phyloP scores from a whole-genome alignment of 1,140 invertebrate species.

The Orussus abietinus region DNA sequence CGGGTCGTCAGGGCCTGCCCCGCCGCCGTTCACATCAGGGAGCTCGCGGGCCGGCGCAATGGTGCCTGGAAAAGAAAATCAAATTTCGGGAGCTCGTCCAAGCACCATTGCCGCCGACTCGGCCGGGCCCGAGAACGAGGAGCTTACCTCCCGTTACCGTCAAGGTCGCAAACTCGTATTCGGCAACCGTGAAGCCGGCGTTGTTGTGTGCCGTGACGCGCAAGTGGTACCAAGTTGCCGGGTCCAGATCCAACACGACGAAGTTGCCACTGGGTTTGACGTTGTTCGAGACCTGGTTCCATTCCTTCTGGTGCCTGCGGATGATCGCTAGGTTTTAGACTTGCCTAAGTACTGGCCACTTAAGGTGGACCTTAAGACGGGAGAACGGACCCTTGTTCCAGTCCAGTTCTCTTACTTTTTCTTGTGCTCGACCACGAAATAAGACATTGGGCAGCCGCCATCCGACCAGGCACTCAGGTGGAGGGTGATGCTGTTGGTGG shows the following conservation, averaged over 20 bases:
- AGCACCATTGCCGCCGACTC: slow-evolving; percentile 51
- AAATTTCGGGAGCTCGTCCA: slow-evolving; percentile 23
- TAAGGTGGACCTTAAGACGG: too few relatives aligned
- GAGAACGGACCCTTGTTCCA: too few relatives aligned
- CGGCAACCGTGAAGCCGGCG: slow-evolving; percentile 88
- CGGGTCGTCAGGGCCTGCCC: slow-evolving; percentile 68
- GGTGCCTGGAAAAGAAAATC: slow-evolving; percentile 82
- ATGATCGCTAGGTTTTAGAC: too few relatives aligned
- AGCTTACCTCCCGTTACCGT: slow-evolving; percentile 86
- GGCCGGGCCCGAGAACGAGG: slow-evolving; percentile 18
- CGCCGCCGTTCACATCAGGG: slow-evolving; percentile 62
- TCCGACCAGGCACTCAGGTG: slow-evolving; percentile 91
- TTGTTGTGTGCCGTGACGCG: slow-evolving; percentile 93
- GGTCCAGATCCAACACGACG: slow-evolving; percentile 85
- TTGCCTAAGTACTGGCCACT: too few relatives aligned
- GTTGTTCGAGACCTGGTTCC: slow-evolving; percentile 90
- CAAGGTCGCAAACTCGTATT: slow-evolving; percentile 92
- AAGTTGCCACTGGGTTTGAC: slow-evolving; percentile 88
- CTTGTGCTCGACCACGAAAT: slow-evolving; percentile 94
- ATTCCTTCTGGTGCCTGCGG: slow-evolving; percentile 72
- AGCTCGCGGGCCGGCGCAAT: slow-evolving; percentile 86
- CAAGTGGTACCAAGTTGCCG: slow-evolving; percentile 88
- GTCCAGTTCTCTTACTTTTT: slow-evolving; percentile 72
- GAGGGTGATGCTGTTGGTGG: slow-evolving; percentile 85
- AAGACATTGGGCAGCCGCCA: slow-evolving; percentile 92